Base-by-base conservation (phyloP, 2,888 invertebrate species). In the Mellilla xanthometata region DNA sequence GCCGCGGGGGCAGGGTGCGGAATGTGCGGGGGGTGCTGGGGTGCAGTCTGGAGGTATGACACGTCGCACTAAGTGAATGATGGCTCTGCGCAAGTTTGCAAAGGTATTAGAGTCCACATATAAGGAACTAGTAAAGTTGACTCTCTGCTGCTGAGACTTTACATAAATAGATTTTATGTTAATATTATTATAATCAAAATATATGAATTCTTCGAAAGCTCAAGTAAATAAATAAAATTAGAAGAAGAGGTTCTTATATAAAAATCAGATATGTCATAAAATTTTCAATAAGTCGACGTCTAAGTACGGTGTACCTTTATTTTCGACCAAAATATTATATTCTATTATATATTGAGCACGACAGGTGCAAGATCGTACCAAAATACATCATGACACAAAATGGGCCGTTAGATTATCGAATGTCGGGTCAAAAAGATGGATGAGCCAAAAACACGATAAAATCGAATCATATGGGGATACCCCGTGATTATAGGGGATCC, bases 31-130 rank as follows among this genome's bases (percentile, higher is more conserved):
- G 57, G 52, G 56, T 54, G n/a, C n/a, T n/a, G n/a, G 59, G 62
- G 54, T 63, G 64, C 74, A 71, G 49, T 51, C 54, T 54, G 56
- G 58, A 61, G 48, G 60, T 77, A 79, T 81, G 79, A 82, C 74
- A 69, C 67, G 74, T 71, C 77, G 61, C 60, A 49, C 81, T 88
- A 88, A 88, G 86, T 88, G 88, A 88, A 70, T 79, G 86, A 87
- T 88, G 76, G 74, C 58, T 44, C 48, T 55, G 54, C 46, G 15
- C 45, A 49, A 56, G 36, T 46, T 6, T 6, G 6, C 15, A 19
- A 1, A 19, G 4, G 6, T 19, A 19, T 19, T 19, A 19, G 15
- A 5, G 15, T 19, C 2, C 6, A 19, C 6, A 19, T 6, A 19
- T 19, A 19, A 19, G 15, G n/a, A n/a, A n/a, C n/a, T n/a, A n/a